Percentiles rank a stretch among this genome's conserved stretches.
phyloP scores from a whole-genome alignment of 2,888 invertebrate genomes.

The Pherbina coryleti region DNA sequence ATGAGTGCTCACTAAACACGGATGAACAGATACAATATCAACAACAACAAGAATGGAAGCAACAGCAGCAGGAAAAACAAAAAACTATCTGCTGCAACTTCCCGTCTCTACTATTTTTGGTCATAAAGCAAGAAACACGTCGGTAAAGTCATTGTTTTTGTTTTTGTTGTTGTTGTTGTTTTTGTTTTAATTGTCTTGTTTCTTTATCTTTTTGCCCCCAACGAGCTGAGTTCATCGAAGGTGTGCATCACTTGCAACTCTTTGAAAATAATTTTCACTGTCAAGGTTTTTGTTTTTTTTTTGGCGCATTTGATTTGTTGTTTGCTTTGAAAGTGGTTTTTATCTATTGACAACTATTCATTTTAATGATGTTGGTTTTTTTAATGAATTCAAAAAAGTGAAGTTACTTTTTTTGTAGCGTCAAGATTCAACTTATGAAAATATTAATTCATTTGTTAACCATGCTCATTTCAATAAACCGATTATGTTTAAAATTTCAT shows the following conservation, averaged over 20 bases:
- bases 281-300: slow-evolving; percentile 8
- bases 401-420: too few species aligned
- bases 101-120: slow-evolving; percentile 6
- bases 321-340: neutral
- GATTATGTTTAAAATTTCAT: too few species aligned
- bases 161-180: neutral
- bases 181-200: neutral
- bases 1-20: slow-evolving; percentile 11
- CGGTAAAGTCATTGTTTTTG: neutral
- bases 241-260: slow-evolving; percentile 10
- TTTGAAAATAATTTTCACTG: slow-evolving; percentile 11
- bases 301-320: neutral
- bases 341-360: too few species aligned
- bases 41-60: neutral
- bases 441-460: too few species aligned
- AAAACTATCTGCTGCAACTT: neutral
- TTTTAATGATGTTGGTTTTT: too few species aligned
- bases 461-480: too few species aligned
- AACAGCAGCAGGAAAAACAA: neutral
- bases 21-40: neutral
- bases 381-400: too few species aligned
- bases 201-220: neutral
- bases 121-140: neutral
- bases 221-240: neutral
- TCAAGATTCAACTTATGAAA: too few species aligned